Percentiles rank a stretch among this genome's conserved stretches.
phyloP scores from a whole-genome alignment of 2,888 invertebrate species.

The Eupithecia centaureata region DNA sequence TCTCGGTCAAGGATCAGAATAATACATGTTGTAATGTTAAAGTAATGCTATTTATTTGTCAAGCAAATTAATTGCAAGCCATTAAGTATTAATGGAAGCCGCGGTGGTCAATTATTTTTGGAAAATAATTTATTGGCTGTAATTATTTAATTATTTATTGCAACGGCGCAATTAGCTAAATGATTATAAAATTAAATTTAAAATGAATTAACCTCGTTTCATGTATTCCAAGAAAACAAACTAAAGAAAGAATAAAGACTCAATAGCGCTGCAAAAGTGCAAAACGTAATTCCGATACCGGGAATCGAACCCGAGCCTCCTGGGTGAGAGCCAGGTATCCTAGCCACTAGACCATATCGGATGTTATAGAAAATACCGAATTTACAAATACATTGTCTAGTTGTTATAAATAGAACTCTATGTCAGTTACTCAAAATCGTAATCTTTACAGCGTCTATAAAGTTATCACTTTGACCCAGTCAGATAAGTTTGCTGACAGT shows the following conservation, averaged over 20 bases:
- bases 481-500: constrained; percentile 31
- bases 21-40: constrained; percentile 34
- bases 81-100: constrained; percentile 30
- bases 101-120: constrained; percentile 1
- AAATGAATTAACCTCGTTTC: background rate
- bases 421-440: constrained; percentile 19
- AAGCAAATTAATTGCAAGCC: constrained; percentile 42
- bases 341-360: constrained; percentile 86
- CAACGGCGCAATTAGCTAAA: background rate
- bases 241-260: no score
- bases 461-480: constrained; percentile 35
- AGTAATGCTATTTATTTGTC: constrained; percentile 40
- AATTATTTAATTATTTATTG: background rate
- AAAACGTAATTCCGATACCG: constrained; percentile 77
- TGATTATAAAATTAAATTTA: background rate
- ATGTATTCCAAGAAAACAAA: background rate
- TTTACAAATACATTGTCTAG: background rate
- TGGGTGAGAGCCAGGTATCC: constrained; percentile 88
- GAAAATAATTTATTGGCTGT: constrained; percentile 24
- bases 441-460: constrained; percentile 32
- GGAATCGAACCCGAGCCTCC: constrained; percentile 84
- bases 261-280: background rate
- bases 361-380: background rate
- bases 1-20: constrained; percentile 56
- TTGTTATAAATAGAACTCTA: constrained; percentile 4